Base-by-base conservation (phyloP, 2,888 invertebrate genomes). In the Diloba caeruleocephala region DNA sequence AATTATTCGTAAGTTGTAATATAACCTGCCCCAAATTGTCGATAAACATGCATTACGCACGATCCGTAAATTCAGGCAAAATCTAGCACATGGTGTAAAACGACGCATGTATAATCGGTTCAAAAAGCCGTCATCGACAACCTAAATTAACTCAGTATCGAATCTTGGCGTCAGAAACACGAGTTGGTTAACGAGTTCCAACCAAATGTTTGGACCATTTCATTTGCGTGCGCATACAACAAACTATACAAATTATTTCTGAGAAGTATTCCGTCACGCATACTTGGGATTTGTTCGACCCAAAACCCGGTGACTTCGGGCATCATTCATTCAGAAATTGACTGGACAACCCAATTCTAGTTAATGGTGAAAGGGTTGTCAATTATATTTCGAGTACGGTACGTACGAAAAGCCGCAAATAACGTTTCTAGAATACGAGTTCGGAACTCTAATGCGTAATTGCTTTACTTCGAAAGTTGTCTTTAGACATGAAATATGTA, bases 201-300 rank as follows among this genome's bases (percentile, higher is more conserved):
- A 62, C 72, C 72, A 67, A 80, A 81, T 81, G 80, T 76, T 82
- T 76, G 73, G 69, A 64, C 72, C 74, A 78, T 84, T 85, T 82
- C 81, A 84, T 86, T 84, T 84, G 79, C 78, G 80, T 81, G 77
- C 78, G 74, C 76, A 80, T 81, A 78, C 76, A 72, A 72, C 76
- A 76, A 84, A 85, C 84, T 81, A 84, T 75, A 84, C 85, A 82
- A 85, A 85, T 83, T 82, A 85, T 85, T 82, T 76, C 71, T 70
- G 75, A 67, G 76, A 81, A 82, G 73, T 80, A 81, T 71, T 68
- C 71, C 67, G 75, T 75, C 75, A 79, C 79, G 84, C 84, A 87
- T 87, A 79, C 80, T 87, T 87, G 73, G 78, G 68, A 84, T 82
- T 81, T 80, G 81, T 84, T 82, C 60, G 65, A 63, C 61, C 65